Conservation (phyloP, 1,140 invertebrate genomes). For the Thaumatotibia leucotreta region DNA sequence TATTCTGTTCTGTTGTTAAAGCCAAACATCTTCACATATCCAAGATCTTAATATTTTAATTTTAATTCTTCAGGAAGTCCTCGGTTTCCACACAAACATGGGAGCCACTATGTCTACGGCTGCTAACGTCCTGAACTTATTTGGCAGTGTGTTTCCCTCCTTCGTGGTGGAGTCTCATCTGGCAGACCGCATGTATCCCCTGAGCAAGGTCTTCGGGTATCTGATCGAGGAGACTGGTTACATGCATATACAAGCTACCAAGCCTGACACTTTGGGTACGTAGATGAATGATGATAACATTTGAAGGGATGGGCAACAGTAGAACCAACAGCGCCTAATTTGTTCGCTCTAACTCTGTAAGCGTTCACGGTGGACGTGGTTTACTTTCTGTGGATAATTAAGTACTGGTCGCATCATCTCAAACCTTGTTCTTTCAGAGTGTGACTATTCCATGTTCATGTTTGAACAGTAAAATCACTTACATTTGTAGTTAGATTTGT, state of each 20-base stretch:
- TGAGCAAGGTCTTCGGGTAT: constrained; percentile 58
- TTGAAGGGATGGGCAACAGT: too few species aligned
- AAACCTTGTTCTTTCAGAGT: too few species aligned
- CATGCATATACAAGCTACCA: constrained; percentile 90
- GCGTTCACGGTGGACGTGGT: too few species aligned
- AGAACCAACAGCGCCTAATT: too few species aligned
- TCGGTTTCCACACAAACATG: constrained; percentile 57
- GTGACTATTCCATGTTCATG: too few species aligned
- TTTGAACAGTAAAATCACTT: too few species aligned
- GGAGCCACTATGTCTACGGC: constrained; percentile 15
- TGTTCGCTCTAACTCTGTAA: too few species aligned
- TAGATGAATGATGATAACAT: background rate
- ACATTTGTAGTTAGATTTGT: too few species aligned
- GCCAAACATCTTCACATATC: too few species aligned
- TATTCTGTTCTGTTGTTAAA: too few species aligned
- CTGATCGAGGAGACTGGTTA: constrained; percentile 87
- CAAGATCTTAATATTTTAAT: constrained; percentile 64
- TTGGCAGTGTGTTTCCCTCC: constrained; percentile 49
- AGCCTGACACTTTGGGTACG: constrained; percentile 93
- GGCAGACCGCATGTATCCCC: constrained; percentile 79
- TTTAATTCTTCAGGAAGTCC: constrained; percentile 82
- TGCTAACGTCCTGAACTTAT: constrained; percentile 25
- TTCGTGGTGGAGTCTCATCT: constrained; percentile 64
- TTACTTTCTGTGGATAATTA: too few species aligned
- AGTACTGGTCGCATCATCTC: too few species aligned